Evolutionary conservation across 2,888 invertebrate genomes (phyloP), one percentile per base, ranked within the genome.

Genomic region (Alcis repandata): DNA sequence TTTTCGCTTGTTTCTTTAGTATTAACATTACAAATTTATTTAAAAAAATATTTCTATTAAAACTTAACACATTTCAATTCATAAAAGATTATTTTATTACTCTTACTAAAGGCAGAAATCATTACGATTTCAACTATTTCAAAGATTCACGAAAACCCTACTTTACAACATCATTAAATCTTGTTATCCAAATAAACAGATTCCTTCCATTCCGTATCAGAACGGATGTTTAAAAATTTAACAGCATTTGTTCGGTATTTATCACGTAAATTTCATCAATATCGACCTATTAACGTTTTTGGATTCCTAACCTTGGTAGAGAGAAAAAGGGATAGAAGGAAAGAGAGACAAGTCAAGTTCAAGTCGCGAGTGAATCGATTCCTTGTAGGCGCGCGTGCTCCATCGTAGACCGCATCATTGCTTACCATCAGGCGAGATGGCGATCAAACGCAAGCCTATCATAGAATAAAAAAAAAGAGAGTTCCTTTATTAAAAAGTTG

Each of bases 151-250:
- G 27, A 38, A 17, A 10, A 33, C 41, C 1, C 33, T 32, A 51
- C 20, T 58, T 32, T 51, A 13, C 27, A 32, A 9, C 19, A n/a
- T 22, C 17, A 49, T 40, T 59, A 51, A 59, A 59, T 51, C 59
- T 59, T 33, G 11, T n/a, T 17, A 15, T 20, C 20, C 7, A 51
- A 59, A 59, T 51, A 51, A 59, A 51, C 59, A 51, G 41, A 43
- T 59, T 51, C 40, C n/a, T 49, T 41, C 32, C 59, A 17, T 19
- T 49, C 3, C 41, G 43, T 4, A 7, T 11, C n/a, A 8, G 22
- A 27, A 17, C 58, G 58, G 58, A 58, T 58, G 58, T 48, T 51
- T 17, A 7, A 19, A 36, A 11, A 36, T 19, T 36, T 49, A 17
- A 36, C 36, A 10, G 33, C 51, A 36, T 36, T 19, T 17, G 17